phyloP scores from a whole-genome alignment of 1,140 invertebrate species.

The Calliphora vicina region DNA sequence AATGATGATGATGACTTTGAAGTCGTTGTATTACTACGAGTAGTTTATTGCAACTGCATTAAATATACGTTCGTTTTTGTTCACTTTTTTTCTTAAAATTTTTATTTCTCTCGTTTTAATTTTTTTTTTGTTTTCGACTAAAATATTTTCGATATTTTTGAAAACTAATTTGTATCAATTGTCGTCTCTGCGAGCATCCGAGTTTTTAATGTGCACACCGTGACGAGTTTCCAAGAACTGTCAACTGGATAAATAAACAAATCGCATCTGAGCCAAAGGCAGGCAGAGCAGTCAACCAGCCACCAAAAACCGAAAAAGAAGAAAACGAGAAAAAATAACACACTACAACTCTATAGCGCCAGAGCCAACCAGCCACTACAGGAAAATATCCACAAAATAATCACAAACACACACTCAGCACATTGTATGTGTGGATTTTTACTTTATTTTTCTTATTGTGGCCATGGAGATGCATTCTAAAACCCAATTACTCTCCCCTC shows the following conservation, averaged over 20 bases:
- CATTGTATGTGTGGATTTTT: not conserved
- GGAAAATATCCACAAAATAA: not conserved
- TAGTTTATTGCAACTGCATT: not conserved
- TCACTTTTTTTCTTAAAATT: not conserved
- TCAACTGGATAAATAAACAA: conserved; percentile 54
- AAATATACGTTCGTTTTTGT: not conserved
- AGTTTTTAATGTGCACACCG: conserved; percentile 50
- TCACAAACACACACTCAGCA: not conserved
- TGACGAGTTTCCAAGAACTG: conserved; percentile 60
- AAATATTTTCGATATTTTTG: too few relatives aligned
- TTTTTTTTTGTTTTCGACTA: too few relatives aligned
- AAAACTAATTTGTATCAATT: not conserved
- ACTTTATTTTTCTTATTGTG: not conserved
- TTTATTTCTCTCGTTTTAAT: not conserved
- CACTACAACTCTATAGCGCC: conserved; percentile 3
- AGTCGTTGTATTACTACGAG: not conserved
- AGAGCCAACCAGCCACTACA: conserved; percentile 18
- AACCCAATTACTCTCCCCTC: not conserved
- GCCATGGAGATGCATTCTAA: not conserved
- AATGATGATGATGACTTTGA: not conserved
- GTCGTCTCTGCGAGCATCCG: conserved; percentile 7
- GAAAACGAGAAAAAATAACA: not conserved
- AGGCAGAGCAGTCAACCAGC: conserved; percentile 22
- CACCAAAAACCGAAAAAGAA: conserved; percentile 16
- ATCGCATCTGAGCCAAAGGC: conserved; percentile 40